Evolutionary conservation across 23 tunicate species (phyloP).

Genomic region (Aplidium turbinatum): DNA sequence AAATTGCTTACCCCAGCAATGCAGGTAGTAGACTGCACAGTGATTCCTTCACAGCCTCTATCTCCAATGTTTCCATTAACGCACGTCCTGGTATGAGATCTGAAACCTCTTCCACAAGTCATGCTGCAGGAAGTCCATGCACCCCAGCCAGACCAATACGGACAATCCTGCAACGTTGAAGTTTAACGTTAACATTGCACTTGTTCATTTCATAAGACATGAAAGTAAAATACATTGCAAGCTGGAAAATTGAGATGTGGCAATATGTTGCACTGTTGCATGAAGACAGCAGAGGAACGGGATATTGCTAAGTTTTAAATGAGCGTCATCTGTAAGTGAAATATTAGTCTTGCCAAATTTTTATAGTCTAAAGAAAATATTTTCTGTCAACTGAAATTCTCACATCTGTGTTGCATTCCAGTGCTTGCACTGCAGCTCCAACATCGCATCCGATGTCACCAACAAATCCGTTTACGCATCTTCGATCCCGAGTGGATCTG

Average conservation of each 20-base stretch:
- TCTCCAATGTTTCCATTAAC: slow-evolving; percentile 49
- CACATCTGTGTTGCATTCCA: slow-evolving; percentile 45
- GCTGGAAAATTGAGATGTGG: not conserved
- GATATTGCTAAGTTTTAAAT: no score
- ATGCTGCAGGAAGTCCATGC: slow-evolving; percentile 46
- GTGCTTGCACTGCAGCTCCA: slow-evolving; percentile 34
- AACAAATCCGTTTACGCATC: slow-evolving; percentile 44
- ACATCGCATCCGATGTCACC: slow-evolving; percentile 71
- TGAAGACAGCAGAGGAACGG: no score
- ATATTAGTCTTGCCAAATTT: no score
- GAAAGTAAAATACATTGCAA: not conserved
- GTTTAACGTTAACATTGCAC: not conserved
- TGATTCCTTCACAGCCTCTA: slow-evolving; percentile 30
- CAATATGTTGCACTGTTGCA: no score
- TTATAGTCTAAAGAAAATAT: no score
- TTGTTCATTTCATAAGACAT: not conserved
- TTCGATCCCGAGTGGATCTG: slow-evolving; percentile 19
- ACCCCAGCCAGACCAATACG: slow-evolving; percentile 56
- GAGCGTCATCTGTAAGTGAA: no score
- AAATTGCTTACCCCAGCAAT: slow-evolving; percentile 37
- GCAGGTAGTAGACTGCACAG: slow-evolving; percentile 23
- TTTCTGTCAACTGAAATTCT: slow-evolving; percentile 18
- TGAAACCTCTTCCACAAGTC: slow-evolving; percentile 49
- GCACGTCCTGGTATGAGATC: slow-evolving; percentile 48
- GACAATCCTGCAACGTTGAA: slow-evolving; percentile 40